phyloP scores from a whole-genome alignment of 2,797 vertebrate species.

The Siniperca obscura region DNA sequence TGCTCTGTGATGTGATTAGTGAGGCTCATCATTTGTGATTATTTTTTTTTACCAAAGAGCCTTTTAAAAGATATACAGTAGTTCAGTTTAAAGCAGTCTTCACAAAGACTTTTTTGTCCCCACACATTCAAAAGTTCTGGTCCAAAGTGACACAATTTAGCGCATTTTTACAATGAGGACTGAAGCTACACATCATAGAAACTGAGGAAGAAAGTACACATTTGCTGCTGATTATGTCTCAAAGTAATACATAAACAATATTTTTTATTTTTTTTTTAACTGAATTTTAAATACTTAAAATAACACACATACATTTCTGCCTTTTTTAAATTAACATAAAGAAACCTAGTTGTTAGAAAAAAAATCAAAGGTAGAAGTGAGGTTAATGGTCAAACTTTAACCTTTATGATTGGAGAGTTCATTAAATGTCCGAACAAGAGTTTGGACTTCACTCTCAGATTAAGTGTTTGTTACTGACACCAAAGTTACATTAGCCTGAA shows the following conservation, averaged over 20 bases:
- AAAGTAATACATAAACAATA: neutral
- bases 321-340: neutral
- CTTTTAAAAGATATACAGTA: neutral
- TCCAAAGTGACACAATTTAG: neutral
- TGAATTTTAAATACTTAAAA: neutral
- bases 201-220: neutral
- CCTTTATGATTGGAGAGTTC: neutral
- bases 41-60: neutral
- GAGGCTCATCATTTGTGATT: neutral
- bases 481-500: neutral
- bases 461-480: neutral
- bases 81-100: neutral
- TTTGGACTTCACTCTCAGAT: neutral
- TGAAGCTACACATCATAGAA: neutral
- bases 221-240: neutral
- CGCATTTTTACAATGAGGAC: neutral
- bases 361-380: neutral
- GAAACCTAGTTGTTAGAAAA: neutral
- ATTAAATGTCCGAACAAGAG: conserved; percentile 2
- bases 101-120: neutral
- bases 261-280: too few species aligned
- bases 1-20: neutral
- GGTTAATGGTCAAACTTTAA: conserved; percentile 6
- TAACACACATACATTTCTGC: neutral
- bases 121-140: neutral